Base-by-base conservation (phyloP, 2,888 invertebrate species). In the Thymelicus acteon region DNA sequence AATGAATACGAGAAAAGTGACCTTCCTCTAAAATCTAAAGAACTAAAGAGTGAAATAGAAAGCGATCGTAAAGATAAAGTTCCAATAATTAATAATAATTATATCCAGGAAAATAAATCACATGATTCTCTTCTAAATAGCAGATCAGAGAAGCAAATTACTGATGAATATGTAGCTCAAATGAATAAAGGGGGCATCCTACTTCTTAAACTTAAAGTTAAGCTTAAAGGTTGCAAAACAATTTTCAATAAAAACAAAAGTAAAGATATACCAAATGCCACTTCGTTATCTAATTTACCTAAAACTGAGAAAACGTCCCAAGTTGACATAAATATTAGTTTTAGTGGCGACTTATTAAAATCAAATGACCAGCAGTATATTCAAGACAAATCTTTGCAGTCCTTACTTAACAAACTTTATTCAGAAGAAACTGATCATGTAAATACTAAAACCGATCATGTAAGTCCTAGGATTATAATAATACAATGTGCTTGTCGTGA, bases 171-270 rank as follows among this genome's bases (percentile, higher is more conserved):
- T 66, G 58, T 80, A 64, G 75, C 83, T 48, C 48, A 80, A 6
- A 72, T 82, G 60, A 83, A 81, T 62, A 84, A 81, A 74, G 84
- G 82, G 7, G 83, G 85, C 37, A 72, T 79, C 13, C 72, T 89
- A 2, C 84, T 86, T 73, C 80, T 92, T 12, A 87, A 83, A 73
- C 73, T 91, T 7, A 83, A 82, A 49, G 84, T 91, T 72, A 82
- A 88, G 76, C 74, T 90, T 15, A 79, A 78, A 72, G 81, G 80
- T 63, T 75, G 71, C 24, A 69, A 75, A n/a, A 75, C 71, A 24
- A n/a, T 69, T 5, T 54, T 74, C 13, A 75, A 61, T 49, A 64
- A 70, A 57, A 73, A 72, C 67, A 74, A 60, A n/a, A 69, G 24
- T 8, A 72, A 57, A 37, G 40, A 60, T 39, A 19, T 64, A 52